phyloP scores from a whole-genome alignment of 1,140 invertebrate species.

The Halictus rubicundus region DNA sequence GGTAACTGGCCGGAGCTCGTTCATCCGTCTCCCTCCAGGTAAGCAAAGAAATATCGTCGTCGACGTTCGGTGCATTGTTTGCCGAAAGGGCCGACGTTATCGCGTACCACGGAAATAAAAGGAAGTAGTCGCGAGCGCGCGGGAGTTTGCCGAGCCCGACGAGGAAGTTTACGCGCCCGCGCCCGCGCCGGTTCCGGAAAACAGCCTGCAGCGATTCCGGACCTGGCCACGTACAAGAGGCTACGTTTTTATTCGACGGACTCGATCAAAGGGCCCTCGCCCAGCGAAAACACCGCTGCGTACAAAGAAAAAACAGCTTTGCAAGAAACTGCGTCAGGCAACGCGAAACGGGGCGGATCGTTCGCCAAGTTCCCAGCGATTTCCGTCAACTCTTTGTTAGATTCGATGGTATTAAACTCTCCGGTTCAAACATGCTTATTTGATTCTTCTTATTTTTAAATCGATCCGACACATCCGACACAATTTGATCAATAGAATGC shows the following conservation, averaged over 20 bases:
- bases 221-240: not conserved
- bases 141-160: slow-evolving; percentile 20
- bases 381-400: too few relatives aligned
- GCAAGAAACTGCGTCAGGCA: too few relatives aligned
- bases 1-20: slow-evolving; percentile 58
- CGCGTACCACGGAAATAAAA: slow-evolving; percentile 49
- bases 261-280: slow-evolving; percentile 27
- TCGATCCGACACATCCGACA: too few relatives aligned
- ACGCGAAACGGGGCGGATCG: slow-evolving; percentile 1
- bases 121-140: slow-evolving; percentile 45
- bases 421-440: too few relatives aligned
- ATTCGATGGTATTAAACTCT: too few relatives aligned
- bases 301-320: too few relatives aligned
- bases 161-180: slow-evolving; percentile 42
- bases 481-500: too few relatives aligned
- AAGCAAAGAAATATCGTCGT: slow-evolving; percentile 53
- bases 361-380: not conserved
- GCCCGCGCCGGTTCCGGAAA: too few relatives aligned
- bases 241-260: slow-evolving; percentile 34
- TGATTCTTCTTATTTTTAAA: too few relatives aligned
- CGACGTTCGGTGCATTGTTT: slow-evolving; percentile 52
- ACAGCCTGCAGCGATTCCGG: slow-evolving; percentile 34
- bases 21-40: slow-evolving; percentile 52
- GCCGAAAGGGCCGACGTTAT: slow-evolving; percentile 42
- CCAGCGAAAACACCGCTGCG: too few relatives aligned